phyloP scores from a whole-genome alignment of 2,113 vertebrate species.

The Seriola rivoliana region DNA sequence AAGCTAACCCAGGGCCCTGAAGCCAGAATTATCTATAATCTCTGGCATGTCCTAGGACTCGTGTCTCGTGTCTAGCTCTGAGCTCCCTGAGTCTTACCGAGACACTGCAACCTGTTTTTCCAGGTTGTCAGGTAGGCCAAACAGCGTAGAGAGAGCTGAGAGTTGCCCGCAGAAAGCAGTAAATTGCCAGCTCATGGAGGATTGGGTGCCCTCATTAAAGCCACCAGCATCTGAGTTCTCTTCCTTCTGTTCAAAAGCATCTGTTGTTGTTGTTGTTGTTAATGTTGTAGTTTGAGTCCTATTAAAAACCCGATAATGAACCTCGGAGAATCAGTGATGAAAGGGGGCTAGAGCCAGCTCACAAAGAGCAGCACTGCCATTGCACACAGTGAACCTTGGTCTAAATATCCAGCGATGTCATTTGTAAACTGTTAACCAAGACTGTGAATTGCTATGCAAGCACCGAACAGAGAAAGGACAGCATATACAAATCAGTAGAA shows the following conservation, averaged over 20 bases:
- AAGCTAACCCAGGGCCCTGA: neutral
- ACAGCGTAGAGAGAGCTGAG: neutral
- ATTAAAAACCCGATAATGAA: neutral
- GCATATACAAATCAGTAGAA: neutral
- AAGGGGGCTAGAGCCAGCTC: neutral
- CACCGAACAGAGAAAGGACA: neutral
- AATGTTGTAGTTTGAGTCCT: neutral
- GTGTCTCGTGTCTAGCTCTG: neutral
- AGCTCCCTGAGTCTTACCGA: neutral
- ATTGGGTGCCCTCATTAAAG: neutral
- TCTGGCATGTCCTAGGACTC: conserved; percentile 5
- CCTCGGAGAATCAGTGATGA: neutral
- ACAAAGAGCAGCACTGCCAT: neutral
- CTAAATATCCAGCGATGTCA: neutral
- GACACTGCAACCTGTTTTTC: neutral
- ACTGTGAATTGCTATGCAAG: neutral
- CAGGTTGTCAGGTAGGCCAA: neutral
- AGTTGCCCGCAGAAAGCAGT: neutral
- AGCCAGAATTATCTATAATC: conserved; percentile 20
- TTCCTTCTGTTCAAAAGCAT: neutral
- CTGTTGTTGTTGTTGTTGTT: neutral
- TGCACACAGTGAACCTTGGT: neutral
- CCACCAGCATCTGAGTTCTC: neutral
- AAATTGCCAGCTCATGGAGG: neutral
- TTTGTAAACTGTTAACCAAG: conserved; percentile 12